phyloP scores from a whole-genome alignment of 2,888 invertebrate genomes.

The Xestia c-nigrum region DNA sequence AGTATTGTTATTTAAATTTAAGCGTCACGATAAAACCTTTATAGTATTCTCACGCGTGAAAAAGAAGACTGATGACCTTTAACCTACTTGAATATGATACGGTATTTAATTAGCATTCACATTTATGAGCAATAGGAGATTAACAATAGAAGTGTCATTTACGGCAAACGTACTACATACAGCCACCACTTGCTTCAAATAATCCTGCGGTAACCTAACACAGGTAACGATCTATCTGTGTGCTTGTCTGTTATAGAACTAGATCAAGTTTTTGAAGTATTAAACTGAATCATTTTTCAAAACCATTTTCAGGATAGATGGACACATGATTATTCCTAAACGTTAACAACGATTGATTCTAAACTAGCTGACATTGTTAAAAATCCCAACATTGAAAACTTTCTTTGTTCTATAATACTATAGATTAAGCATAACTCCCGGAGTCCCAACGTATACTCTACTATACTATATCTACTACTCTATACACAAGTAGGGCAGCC shows the following conservation, averaged over 20 bases:
- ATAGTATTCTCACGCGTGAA: slow-evolving; percentile 8
- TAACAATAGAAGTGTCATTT: not conserved
- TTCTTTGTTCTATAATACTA: not conserved
- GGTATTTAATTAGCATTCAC: not conserved
- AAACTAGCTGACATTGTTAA: not conserved
- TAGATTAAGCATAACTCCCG: slow-evolving; percentile 25
- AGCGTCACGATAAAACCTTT: not conserved
- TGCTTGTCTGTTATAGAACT: not conserved
- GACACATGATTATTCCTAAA: not conserved
- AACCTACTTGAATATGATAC: not conserved
- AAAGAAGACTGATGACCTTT: not conserved
- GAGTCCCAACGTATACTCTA: slow-evolving; percentile 22
- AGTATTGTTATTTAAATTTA: not conserved
- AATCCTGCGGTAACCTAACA: not conserved
- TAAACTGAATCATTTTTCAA: not conserved
- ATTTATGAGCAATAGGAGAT: not conserved
- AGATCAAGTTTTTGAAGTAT: not conserved
- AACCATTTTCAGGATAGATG: not conserved
- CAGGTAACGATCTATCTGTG: not conserved
- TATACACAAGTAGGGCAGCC: slow-evolving; percentile 62
- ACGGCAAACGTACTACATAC: not conserved
- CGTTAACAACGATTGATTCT: not conserved
- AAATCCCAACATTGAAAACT: not conserved
- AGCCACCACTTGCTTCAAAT: not conserved
- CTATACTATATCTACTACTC: slow-evolving; percentile 10